Conservation (phyloP, 2,888 invertebrate genomes). For the Temnothorax unifasciatus region DNA sequence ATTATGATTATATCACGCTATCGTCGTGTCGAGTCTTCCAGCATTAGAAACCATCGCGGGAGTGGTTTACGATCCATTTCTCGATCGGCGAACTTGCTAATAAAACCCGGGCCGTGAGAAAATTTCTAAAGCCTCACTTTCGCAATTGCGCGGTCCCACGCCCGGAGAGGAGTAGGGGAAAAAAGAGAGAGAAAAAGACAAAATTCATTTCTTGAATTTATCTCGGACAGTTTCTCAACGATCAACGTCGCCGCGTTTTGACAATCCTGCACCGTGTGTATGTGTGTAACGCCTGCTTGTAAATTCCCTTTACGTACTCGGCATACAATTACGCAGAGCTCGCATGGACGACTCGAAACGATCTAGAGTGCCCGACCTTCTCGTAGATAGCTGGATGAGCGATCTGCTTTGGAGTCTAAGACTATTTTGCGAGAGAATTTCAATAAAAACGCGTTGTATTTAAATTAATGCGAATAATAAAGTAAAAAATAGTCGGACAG, state of each 20-base stretch:
- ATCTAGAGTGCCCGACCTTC: slow-evolving; percentile 10
- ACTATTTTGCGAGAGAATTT: background rate
- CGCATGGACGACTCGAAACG: background rate
- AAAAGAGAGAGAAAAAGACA: background rate
- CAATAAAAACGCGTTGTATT: background rate
- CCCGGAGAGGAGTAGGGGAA: background rate
- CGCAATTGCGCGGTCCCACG: slow-evolving; percentile 42
- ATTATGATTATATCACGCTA: background rate
- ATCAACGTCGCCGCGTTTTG: slow-evolving; percentile 39
- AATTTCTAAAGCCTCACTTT: slow-evolving; percentile 58
- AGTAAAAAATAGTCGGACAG: background rate
- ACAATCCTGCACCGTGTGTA: slow-evolving; percentile 22
- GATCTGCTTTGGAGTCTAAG: slow-evolving; percentile 18
- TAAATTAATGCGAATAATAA: slow-evolving; percentile 3
- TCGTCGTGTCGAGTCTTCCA: background rate
- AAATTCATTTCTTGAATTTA: slow-evolving; percentile 49
- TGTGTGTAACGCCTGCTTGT: slow-evolving; percentile 48
- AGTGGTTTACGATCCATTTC: slow-evolving; percentile 1
- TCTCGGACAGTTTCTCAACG: slow-evolving; percentile 63
- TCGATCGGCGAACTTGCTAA: slow-evolving; percentile 24
- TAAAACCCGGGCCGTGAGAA: slow-evolving; percentile 27
- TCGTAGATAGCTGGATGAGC: slow-evolving; percentile 24
- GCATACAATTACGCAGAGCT: slow-evolving; percentile 42
- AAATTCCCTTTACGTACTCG: slow-evolving; percentile 43
- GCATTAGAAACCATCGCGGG: background rate